Percentiles rank a stretch among this genome's conserved stretches.
phyloP scores from a whole-genome alignment of 2,888 invertebrate species.

The Hedychridium roseum region DNA sequence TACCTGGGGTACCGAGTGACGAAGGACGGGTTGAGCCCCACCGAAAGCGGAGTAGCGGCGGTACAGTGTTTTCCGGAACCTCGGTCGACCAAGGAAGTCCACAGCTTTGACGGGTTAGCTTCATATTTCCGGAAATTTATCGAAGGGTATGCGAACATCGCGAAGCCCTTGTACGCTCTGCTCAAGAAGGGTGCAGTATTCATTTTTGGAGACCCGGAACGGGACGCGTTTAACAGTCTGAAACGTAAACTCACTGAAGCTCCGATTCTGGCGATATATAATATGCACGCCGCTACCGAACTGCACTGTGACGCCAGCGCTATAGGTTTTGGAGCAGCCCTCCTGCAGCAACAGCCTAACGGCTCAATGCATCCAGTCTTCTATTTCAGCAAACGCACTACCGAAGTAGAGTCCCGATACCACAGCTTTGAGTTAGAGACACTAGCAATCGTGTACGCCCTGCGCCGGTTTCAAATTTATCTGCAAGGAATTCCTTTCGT shows the following conservation, averaged over 20 bases:
- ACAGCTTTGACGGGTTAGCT: background rate
- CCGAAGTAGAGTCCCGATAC: constrained; percentile 36
- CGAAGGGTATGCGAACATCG: background rate
- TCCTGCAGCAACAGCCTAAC: constrained; percentile 45
- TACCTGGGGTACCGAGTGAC: background rate
- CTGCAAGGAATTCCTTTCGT: constrained; percentile 35
- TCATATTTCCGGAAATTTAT: constrained; percentile 1
- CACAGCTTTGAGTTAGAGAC: constrained; percentile 52
- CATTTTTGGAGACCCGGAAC: constrained; percentile 1
- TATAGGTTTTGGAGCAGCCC: constrained; percentile 48
- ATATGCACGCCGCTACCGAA: constrained; percentile 19
- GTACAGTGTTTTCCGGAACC: background rate
- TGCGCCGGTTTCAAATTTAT: constrained; percentile 39
- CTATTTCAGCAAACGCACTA: constrained; percentile 46
- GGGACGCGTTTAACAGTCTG: constrained; percentile 5
- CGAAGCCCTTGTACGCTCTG: background rate
- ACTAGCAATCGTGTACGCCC: constrained; percentile 28
- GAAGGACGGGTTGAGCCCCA: background rate
- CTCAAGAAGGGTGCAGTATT: background rate
- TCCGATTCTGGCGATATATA: constrained; percentile 36
- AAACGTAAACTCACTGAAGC: constrained; percentile 21
- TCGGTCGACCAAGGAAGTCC: background rate
- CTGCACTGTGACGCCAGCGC: too few species aligned
- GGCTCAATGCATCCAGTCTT: constrained; percentile 43
- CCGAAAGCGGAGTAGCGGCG: background rate